Conservation (phyloP, 2,797 vertebrate species). For the Phrynocephalus forsythii region DNA sequence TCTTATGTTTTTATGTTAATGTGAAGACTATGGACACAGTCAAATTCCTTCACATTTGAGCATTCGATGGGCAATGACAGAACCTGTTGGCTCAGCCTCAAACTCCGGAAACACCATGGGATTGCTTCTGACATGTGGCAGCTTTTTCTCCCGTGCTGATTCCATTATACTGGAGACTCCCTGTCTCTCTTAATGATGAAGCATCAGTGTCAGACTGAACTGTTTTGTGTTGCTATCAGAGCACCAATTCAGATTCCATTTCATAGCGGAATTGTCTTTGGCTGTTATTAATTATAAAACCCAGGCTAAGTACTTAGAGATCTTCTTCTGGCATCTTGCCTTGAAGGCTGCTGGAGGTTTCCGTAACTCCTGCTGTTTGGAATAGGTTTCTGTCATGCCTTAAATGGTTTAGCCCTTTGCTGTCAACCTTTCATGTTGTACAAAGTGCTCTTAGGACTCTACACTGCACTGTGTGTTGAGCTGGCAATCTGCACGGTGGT, state of each 20-base stretch:
- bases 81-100: too few species aligned
- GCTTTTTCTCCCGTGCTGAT: background rate
- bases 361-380: background rate
- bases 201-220: conserved; percentile 47
- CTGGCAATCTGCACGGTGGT: too few species aligned
- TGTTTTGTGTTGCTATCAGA: conserved; percentile 52
- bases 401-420: background rate
- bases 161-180: background rate
- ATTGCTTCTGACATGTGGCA: too few species aligned
- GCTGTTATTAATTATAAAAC: background rate
- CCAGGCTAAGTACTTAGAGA: background rate
- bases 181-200: conserved; percentile 30
- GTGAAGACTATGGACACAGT: too few species aligned
- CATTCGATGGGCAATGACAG: too few species aligned
- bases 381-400: background rate
- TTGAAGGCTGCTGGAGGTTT: background rate
- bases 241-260: conserved; percentile 21
- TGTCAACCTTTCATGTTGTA: background rate
- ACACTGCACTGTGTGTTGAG: too few species aligned
- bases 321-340: background rate
- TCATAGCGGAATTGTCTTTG: background rate
- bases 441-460: too few species aligned
- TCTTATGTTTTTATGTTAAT: too few species aligned
- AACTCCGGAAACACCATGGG: too few species aligned
- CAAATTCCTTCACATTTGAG: too few species aligned